A percentile compares a stretch with the other conserved stretches of the same genome.
Conservation (phyloP, 2,113 vertebrate genomes). For the Pterocles orientalis region DNA sequence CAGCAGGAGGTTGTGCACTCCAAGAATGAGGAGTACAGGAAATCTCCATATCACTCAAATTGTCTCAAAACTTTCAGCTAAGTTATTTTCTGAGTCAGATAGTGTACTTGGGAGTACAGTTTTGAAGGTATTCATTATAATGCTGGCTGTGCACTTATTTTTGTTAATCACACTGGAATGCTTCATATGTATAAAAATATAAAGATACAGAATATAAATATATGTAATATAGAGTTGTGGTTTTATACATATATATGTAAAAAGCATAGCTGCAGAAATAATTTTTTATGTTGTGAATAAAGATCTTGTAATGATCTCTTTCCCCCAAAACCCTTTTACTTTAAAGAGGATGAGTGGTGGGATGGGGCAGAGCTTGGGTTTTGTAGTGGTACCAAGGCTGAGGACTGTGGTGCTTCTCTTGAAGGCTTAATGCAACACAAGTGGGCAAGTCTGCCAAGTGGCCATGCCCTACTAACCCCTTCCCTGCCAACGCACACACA, state of each 20-base stretch:
- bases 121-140: neutral
- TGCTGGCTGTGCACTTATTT: neutral
- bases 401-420: neutral
- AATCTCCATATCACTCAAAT: accelerated
- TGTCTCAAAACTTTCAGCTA: neutral
- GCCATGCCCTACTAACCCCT: accelerated
- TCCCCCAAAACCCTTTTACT: neutral
- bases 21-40: neutral
- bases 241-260: too few relatives aligned
- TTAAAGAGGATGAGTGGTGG: neutral
- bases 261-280: neutral
- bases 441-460: accelerated
- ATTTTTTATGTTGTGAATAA: neutral
- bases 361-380: neutral
- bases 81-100: neutral
- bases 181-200: neutral
- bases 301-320: neutral
- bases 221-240: too few relatives aligned
- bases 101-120: neutral
- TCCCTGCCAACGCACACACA: accelerated
- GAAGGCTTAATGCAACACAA: neutral
- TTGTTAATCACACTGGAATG: neutral
- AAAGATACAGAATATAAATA: neutral
- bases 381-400: neutral
- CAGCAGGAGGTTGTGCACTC: accelerated